Evolutionary conservation across 2,797 vertebrate species (phyloP), one percentile per base, ranked within the genome.

Genomic region (Manis javanica): DNA sequence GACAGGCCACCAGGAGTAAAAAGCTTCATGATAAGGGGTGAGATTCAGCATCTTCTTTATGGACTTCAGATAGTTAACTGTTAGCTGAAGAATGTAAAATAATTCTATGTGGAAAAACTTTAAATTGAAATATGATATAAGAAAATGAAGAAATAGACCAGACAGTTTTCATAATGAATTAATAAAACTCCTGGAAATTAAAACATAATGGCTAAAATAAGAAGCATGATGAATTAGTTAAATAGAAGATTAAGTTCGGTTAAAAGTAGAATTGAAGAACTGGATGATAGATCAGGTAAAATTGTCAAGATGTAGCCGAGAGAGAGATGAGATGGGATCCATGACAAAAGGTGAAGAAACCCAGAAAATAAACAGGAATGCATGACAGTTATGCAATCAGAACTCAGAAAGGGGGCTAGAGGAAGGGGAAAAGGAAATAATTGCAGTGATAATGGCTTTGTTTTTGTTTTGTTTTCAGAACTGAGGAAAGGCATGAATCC

Each of bases 381-480:
- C 10, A 6, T n/a, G 34, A 26, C 5, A 9, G 3, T 0, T 1
- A 2, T 29, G 1, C 7, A 34, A 2, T 9, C 14, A 5, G 10
- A 55, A 1, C 14, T 24, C 42, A 21, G 3, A 29, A 39, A 84
- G 12, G 31, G 42, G 15, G 2, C 3, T 13, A 31, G 11, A 24
- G 55, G 23, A 21, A 13, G 2, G 53, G 15, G 5, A 19, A 16
- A 19, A 68, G 39, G 29, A 69, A 75, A 57, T 16, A 12, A 14
- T 24, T 19, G 13, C n/a, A 16, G 5, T 15, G 39, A 7, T 13
- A 53, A 46, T 21, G 31, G 18, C 49, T 46, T 46, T 68, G 26
- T 1, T 46, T 19, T 11, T 9, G 26, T 29, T 49, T 46, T 46
- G 46, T 63, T 16, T 51, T 18, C 7, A 39, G n/a, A 72, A 34